Percentiles rank a stretch among this genome's conserved stretches.
These are phyloP conservation scores for Neosalanx taihuensis DNA, from an alignment of 2,797 vertebrate genomes.

Conservation along the genomic window DNA sequence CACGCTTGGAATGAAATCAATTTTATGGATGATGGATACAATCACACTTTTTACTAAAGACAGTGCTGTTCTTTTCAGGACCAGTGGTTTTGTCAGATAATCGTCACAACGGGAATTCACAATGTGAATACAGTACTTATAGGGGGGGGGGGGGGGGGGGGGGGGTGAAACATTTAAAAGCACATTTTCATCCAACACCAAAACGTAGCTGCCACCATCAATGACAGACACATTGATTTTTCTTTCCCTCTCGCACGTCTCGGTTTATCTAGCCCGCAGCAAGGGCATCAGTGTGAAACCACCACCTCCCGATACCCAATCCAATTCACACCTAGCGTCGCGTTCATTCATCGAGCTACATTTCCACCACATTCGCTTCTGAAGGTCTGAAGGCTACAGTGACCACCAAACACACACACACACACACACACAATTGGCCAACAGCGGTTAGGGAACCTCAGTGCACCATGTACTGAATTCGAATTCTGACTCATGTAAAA, in stretches of 20 bases:
- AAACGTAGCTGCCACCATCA: slow-evolving; percentile 39
- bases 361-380: slow-evolving; percentile 21
- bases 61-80: neutral
- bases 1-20: slow-evolving; percentile 11
- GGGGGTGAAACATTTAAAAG: slow-evolving; percentile 14
- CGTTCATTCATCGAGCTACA: slow-evolving; percentile 42
- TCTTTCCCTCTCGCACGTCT: slow-evolving; percentile 13
- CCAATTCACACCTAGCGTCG: slow-evolving; percentile 27
- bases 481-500: slow-evolving; percentile 6
- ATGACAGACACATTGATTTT: slow-evolving; percentile 8
- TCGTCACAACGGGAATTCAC: neutral
- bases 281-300: slow-evolving; percentile 28
- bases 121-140: slow-evolving; percentile 15
- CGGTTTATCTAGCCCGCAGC: slow-evolving; percentile 11
- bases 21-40: slow-evolving; percentile 3
- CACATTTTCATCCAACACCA: slow-evolving; percentile 23
- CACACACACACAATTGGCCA: neutral
- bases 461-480: too few relatives aligned
- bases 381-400: neutral
- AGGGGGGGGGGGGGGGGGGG: neutral
- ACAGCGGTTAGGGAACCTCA: too few relatives aligned
- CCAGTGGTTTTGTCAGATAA: slow-evolving; percentile 15
- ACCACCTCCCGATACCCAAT: slow-evolving; percentile 12
- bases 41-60: slow-evolving; percentile 18
- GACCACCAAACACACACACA: too few relatives aligned